A percentile compares a stretch with the other conserved stretches of the same genome.
Conservation (phyloP, 2,888 invertebrate species). For the Lysandra bellargus region DNA sequence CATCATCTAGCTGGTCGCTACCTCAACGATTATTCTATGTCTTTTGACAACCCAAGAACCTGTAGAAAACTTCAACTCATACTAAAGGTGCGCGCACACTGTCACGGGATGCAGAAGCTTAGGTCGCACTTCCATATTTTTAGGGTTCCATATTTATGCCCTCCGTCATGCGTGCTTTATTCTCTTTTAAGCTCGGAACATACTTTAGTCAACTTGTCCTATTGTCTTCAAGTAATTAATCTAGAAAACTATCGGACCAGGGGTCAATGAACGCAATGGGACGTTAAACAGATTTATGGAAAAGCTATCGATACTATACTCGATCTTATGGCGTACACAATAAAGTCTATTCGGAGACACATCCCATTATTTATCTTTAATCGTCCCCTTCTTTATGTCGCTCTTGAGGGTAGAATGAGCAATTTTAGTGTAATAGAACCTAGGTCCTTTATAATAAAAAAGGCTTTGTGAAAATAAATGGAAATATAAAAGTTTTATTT, state of each 20-base stretch:
- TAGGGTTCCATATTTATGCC: too few species aligned
- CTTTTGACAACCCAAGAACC: too few species aligned
- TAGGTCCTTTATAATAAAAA: background rate
- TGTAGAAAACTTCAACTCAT: too few species aligned
- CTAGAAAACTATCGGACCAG: background rate
- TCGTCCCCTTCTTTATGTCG: constrained; percentile 13
- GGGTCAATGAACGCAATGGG: background rate
- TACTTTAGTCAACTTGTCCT: background rate
- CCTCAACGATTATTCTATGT: too few species aligned
- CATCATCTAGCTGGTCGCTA: too few species aligned
- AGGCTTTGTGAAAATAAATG: background rate
- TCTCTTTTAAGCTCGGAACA: background rate
- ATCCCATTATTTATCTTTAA: constrained; percentile 9
- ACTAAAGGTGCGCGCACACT: too few species aligned
- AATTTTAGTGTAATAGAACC: background rate
- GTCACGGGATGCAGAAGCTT: too few species aligned
- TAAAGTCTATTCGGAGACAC: background rate
- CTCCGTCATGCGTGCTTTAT: too few species aligned
- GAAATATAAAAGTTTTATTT: constrained; percentile 4
- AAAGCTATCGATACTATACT: background rate
- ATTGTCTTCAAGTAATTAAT: background rate
- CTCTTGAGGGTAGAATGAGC: constrained; percentile 3
- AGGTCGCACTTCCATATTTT: too few species aligned
- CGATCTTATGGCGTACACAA: background rate
- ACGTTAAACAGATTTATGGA: constrained; percentile 7